Base-by-base conservation (phyloP, 2,888 invertebrate species). In the Coecobrya sp. region DNA sequence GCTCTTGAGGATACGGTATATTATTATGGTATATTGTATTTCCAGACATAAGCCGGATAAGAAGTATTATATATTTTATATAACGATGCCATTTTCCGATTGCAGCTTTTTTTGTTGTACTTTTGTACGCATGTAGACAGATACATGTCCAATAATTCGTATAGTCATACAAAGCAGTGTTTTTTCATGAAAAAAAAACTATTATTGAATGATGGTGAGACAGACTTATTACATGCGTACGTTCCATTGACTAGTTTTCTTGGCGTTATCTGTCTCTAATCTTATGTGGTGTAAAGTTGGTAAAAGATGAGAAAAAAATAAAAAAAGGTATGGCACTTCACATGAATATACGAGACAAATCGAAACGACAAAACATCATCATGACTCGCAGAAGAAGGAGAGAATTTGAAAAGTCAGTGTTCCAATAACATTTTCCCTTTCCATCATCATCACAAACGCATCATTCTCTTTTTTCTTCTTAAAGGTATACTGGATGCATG, bases 171-270 rank as follows among this genome's bases (percentile, higher is more conserved):
- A 36, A 36, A 36, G 36, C 36, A 4, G 36, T 36, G 7, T 36
- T 7, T 36, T 7, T 36, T 36, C 7, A 4, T 36, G 2, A 19
- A 55, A 16, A 55, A 19, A 4, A n/a, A n/a, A n/a, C n/a, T n/a
- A n/a, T 55, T 30, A 68, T 36, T 68, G 30, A 68, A 68, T 30
- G 68, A 68, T 30, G 68, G 16, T 30, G 68, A 65, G 25, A 65
- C 68, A 68, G 68, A 30, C 68, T 30, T 68, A 68, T 68, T 68
- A 68, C 27, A 68, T 85, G 19, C 73, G 73, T 73, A 19, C 42
- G 55, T 86, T 86, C 73, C 86, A 86, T 86, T 86, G 36, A 86
- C 86, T 73, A 73, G 85, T 68, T 68, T 68, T 45, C 27, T 85
- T 45, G 52, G 68, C 73, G 11, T 86, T 73, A 73, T 86, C 70